Evolutionary conservation across 2,888 invertebrate genomes (phyloP).

Genomic region (Gymnosoma rotundatum): DNA sequence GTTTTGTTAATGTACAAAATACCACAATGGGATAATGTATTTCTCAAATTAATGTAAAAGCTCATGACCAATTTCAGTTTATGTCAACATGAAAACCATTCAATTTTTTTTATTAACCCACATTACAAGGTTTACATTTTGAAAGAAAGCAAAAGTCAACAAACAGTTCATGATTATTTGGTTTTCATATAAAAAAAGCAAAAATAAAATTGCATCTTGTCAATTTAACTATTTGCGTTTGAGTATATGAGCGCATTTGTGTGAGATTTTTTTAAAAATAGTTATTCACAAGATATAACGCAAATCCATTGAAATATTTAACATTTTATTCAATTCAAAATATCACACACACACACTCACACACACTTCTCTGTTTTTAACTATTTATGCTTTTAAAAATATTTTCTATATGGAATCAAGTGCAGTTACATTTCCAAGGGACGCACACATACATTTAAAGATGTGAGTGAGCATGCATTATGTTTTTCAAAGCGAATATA

Average conservation of each 20-base stretch:
- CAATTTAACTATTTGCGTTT: slow-evolving; percentile 47
- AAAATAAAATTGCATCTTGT: not conserved
- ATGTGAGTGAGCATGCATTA: too few species aligned
- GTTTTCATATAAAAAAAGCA: slow-evolving; percentile 41
- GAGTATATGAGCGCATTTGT: not conserved
- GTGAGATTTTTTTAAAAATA: not conserved
- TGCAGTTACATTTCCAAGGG: too few species aligned
- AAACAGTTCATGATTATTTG: slow-evolving; percentile 41
- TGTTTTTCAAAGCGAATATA: too few species aligned
- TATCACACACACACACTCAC: too few species aligned
- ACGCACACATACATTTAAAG: too few species aligned
- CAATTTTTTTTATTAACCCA: slow-evolving; percentile 52
- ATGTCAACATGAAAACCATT: slow-evolving; percentile 14
- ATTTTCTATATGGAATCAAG: too few species aligned
- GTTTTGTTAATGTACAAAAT: too few species aligned
- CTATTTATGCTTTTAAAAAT: too few species aligned
- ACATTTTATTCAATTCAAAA: too few species aligned
- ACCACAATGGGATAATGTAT: slow-evolving; percentile 20
- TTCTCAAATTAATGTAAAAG: not conserved
- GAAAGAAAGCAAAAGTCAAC: slow-evolving; percentile 38
- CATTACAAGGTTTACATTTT: slow-evolving; percentile 11
- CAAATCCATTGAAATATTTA: too few species aligned
- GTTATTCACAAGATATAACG: too few species aligned
- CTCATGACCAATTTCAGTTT: slow-evolving; percentile 51
- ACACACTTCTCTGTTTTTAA: too few species aligned